These are phyloP conservation scores for Eulemur mongoz DNA, from an alignment of 2,797 vertebrate species.

Conservation along the genomic window DNA sequence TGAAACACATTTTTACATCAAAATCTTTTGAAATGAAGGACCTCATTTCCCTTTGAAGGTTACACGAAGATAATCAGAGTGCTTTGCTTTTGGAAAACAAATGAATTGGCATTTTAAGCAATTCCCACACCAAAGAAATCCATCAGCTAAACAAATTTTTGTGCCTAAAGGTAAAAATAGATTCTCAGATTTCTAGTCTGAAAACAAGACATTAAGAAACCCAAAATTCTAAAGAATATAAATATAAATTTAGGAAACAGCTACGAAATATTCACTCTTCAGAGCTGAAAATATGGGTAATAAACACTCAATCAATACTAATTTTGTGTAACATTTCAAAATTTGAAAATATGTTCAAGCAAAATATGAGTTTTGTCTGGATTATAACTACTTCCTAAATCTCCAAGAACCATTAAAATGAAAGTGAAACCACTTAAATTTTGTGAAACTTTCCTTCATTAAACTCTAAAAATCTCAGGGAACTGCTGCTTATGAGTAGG, in stretches of 20 bases:
- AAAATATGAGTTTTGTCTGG: neutral
- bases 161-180: neutral
- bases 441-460: conserved; percentile 33
- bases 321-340: conserved; percentile 9
- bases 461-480: conserved; percentile 1
- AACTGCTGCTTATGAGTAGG: neutral
- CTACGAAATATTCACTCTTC: neutral
- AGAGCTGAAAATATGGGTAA: neutral
- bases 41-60: neutral
- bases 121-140: conserved; percentile 3
- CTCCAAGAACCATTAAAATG: neutral
- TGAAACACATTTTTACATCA: conserved; percentile 14
- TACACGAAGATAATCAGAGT: neutral
- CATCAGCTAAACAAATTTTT: conserved; percentile 34
- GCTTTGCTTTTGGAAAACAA: neutral
- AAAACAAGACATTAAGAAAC: neutral
- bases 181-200: conserved; percentile 12
- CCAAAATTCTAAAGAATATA: neutral
- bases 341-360: conserved; percentile 2
- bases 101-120: neutral
- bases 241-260: neutral
- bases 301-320: neutral
- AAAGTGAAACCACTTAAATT: conserved; percentile 3
- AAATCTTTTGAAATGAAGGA: conserved; percentile 46
- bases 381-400: neutral